A percentile compares a stretch with the other conserved stretches of the same genome.
Evolutionary conservation across 2,797 vertebrate genomes (phyloP).

Genomic region (Nyctibius grandis): DNA sequence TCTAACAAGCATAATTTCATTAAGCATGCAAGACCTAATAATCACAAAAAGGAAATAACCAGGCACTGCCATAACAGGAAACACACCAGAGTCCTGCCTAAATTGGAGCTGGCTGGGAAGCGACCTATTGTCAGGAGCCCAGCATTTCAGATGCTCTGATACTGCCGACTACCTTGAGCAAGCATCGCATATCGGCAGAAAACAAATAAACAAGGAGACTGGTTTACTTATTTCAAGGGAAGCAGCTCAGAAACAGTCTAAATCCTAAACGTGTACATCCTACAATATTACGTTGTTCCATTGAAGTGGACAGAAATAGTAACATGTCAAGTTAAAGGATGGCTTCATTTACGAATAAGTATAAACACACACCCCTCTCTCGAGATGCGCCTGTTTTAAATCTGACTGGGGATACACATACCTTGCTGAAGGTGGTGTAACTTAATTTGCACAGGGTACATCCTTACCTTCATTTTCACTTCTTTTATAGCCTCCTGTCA

Average conservation of each 20-base stretch:
- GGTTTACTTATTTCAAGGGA: not conserved
- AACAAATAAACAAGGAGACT: not conserved
- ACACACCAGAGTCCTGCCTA: not conserved
- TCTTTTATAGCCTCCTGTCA: not conserved
- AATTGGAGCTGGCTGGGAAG: slow-evolving; percentile 48
- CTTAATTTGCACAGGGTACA: rapidly evolving
- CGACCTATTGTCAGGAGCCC: slow-evolving; percentile 38
- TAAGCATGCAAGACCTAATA: slow-evolving; percentile 30
- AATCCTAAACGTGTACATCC: not conserved
- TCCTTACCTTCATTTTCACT: not conserved
- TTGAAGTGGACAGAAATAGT: not conserved
- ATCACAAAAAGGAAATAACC: slow-evolving; percentile 40
- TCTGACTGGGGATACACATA: not conserved
- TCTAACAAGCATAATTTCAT: not conserved
- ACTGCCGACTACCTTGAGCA: not conserved
- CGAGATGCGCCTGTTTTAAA: not conserved
- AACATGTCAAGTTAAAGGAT: not conserved
- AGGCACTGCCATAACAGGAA: slow-evolving; percentile 44
- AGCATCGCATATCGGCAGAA: not conserved
- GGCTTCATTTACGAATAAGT: not conserved
- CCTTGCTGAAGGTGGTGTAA: not conserved
- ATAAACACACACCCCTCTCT: not conserved
- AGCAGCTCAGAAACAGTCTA: not conserved
- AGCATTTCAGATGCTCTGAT: not conserved
- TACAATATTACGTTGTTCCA: not conserved